A percentile compares a stretch with the other conserved stretches of the same genome.
Conservation (phyloP, 2,113 vertebrate species). For the Ammodytes marinus region DNA sequence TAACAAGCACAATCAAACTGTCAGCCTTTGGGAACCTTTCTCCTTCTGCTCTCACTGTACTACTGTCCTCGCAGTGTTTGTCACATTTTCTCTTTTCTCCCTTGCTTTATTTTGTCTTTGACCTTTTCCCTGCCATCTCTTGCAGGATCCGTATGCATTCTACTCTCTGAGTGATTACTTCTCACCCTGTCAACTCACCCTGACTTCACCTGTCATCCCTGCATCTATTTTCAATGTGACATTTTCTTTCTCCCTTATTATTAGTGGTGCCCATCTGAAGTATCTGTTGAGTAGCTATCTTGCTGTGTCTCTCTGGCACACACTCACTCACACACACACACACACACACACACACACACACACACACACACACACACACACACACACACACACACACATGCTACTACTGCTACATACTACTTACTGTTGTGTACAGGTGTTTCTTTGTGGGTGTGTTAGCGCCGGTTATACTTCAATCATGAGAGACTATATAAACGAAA, state of each 20-base stretch:
- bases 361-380: neutral
- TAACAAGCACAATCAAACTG: conserved; percentile 31
- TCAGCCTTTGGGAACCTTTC: conserved; percentile 23
- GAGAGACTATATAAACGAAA: too few relatives aligned
- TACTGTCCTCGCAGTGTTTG: conserved; percentile 22
- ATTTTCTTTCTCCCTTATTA: conserved; percentile 76
- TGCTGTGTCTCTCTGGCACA: conserved; percentile 29
- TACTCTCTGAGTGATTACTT: conserved; percentile 79
- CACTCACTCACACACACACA: neutral
- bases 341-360: neutral
- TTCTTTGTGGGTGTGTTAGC: too few relatives aligned
- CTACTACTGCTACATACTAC: too few relatives aligned
- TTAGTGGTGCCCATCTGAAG: conserved; percentile 73
- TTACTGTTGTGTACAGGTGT: too few relatives aligned
- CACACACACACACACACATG: neutral
- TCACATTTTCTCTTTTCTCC: conserved; percentile 54
- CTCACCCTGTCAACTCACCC: conserved; percentile 82
- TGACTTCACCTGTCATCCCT: conserved; percentile 82
- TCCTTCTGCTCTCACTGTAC: conserved; percentile 9
- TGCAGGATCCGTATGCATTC: conserved; percentile 74
- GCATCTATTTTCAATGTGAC: conserved; percentile 79
- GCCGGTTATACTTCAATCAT: too few relatives aligned
- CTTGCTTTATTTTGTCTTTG: conserved; percentile 65
- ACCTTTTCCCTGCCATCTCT: conserved; percentile 69
- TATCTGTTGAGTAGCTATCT: conserved; percentile 49